Evolutionary conservation across 2,888 invertebrate genomes (phyloP), one percentile per base, ranked within the genome.

Genomic region (Scrobipalpa atriplicella): DNA sequence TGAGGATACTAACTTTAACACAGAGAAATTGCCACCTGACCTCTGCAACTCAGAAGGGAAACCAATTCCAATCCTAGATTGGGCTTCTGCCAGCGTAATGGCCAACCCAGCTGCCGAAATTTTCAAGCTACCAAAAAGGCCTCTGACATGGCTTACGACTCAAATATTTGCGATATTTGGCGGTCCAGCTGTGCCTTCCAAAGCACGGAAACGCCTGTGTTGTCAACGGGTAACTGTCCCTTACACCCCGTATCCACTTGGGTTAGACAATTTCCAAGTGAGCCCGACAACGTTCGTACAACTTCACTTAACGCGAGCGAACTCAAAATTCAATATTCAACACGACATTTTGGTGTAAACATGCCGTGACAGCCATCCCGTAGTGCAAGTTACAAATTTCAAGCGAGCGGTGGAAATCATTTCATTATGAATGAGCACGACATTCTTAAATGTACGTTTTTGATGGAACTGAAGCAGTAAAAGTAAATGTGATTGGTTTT

Each of bases 281-380:
- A 43, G 18, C 52, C n/a, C 64, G 65, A 69, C 69, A 69, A 21
- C 67, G 63, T 60, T 64, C 66, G 19, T 62, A 68, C 74, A 73
- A 73, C 81, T 83, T 80, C 78, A 81, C 81, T 82, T 83, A 83
- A 80, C 81, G 77, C 75, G 78, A 78, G 78, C 81, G 83, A 82
- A 86, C 83, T 85, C 80, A 78, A 87, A 89, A 87, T 88, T 86
- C 86, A 87, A 89, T 89, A 89, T 89, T 85, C 83, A 86, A 87
- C 87, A 86, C 85, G 87, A 86, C 85, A 84, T 87, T 89, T 86
- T 77, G 80, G 82, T 87, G 89, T 87, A 87, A 87, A 87, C 84
- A 85, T 86, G 79, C 86, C 86, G 82, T 87, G 87, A 84, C 80
- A 82, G 75, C 70, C 71, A 60, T 62, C 56, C 72, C 69, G 68